These are phyloP conservation scores for Zygothrica quintamaculata DNA, from an alignment of 2,888 invertebrate genomes.

Conservation along the genomic window DNA sequence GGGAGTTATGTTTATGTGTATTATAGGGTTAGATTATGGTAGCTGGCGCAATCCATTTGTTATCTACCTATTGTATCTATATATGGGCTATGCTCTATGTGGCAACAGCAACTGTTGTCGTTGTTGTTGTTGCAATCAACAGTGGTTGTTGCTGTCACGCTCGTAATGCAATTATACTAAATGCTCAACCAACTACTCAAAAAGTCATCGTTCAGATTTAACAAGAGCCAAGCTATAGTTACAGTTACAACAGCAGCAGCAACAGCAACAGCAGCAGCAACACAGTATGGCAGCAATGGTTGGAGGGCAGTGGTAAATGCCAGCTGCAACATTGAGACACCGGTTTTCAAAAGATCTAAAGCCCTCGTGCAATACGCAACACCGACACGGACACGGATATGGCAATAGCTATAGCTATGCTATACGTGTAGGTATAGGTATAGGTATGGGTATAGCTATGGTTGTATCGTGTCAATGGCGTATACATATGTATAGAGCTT, in stretches of 20 bases:
- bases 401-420: conserved; percentile 37
- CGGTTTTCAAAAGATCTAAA: conserved; percentile 60
- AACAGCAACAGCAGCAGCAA: not conserved
- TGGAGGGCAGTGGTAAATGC: conserved; percentile 22
- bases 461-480: conserved; percentile 44
- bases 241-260: conserved; percentile 12
- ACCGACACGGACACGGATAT: conserved; percentile 48
- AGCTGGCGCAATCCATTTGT: conserved; percentile 73
- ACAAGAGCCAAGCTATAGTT: conserved; percentile 67
- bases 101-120: conserved; percentile 6
- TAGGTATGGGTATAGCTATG: conserved; percentile 15
- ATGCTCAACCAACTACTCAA: conserved; percentile 82
- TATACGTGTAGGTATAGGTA: conserved; percentile 22
- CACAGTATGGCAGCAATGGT: conserved; percentile 18
- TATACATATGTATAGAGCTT: conserved; percentile 27
- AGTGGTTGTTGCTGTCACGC: conserved; percentile 47
- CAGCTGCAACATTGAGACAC: conserved; percentile 63
- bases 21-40: conserved; percentile 46
- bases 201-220: conserved; percentile 82
- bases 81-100: no score
- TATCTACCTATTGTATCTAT: conserved; percentile 44
- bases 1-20: not conserved
- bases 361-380: conserved; percentile 14
- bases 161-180: conserved; percentile 81
- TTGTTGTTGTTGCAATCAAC: conserved; percentile 51